These are phyloP conservation scores for Anadara kagoshimensis DNA, from an alignment of 1,140 invertebrate species.

Conservation along the genomic window DNA sequence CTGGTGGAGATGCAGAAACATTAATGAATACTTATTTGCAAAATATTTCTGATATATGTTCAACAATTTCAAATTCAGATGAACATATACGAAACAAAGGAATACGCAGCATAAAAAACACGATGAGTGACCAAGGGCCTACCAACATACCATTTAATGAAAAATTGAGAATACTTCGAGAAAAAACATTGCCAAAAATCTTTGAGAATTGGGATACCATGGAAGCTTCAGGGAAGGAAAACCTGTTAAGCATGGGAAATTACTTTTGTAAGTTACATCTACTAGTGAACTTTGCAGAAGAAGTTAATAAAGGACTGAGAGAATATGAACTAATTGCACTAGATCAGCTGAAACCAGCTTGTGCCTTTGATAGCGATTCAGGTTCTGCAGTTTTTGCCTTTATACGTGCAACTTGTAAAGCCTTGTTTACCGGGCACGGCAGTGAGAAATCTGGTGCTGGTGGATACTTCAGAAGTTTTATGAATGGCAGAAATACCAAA, in stretches of 20 bases:
- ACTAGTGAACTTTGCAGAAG: constrained; percentile 10
- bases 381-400: constrained; percentile 11
- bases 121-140: constrained; percentile 33
- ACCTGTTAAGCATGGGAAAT: constrained; percentile 22
- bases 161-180: constrained; percentile 22
- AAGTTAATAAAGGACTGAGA: not conserved
- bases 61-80: not conserved
- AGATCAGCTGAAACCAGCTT: constrained; percentile 8
- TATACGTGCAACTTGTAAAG: constrained; percentile 22
- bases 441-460: constrained; percentile 25
- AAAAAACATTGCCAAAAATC: constrained; percentile 18
- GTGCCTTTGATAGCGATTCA: constrained; percentile 4
- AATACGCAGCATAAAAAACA: constrained; percentile 28
- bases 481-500: constrained; percentile 9
- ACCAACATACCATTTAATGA: constrained; percentile 35
- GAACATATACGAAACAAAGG: constrained; percentile 12
- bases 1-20: not conserved
- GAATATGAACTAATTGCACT: constrained; percentile 2
- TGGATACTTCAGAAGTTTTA: constrained; percentile 10
- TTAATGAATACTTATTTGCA: constrained; percentile 2
- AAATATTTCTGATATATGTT: constrained; percentile 2
- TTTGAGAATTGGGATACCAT: constrained; percentile 28
- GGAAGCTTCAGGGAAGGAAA: constrained; percentile 1
- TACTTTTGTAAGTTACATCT: constrained; percentile 26
- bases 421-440: constrained; percentile 26